Evolutionary conservation across 2,888 invertebrate genomes (phyloP), one percentile per base, ranked within the genome.

Genomic region (Ectemnius cavifrons): DNA sequence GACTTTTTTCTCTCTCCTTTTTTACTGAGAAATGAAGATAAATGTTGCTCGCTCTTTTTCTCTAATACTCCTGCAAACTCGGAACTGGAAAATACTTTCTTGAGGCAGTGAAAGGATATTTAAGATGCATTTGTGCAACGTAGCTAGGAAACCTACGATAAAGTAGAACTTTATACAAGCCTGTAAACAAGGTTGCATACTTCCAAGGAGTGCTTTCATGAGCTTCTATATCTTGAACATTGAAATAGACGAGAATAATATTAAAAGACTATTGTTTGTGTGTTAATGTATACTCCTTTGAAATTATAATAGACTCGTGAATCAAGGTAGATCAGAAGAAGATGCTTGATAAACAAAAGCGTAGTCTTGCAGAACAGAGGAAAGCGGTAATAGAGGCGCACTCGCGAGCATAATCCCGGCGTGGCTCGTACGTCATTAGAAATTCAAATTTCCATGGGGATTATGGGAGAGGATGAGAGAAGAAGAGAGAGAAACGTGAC

Each of bases 371-470:
- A 67, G 62, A 64, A 71, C 14, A n/a, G 46, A 13, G 23, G 58
- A 56, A 64, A 61, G 62, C 67, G 62, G 18, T 46, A 56, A 5
- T 23, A 37, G 16, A 61, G 52, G 52, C 1, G 37, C 8, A 8
- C 37, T 37, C 37, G 37, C 62, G 65, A 47, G 60, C 63, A 73
- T 76, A 76, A 79, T 79, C 76, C 57, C 77, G 63, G 45, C 23
- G 52, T 28, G 8, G 59, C 71, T 78, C 73, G 76, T 63, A 58
- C 67, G 61, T 71, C 67, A 78, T 83, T 83, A 77, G 79, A 83
- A 83, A 83, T 83, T 83, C 71, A 84, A 84, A 82, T 82, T 73
- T 75, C 59, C 62, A 45, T 14, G 49, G 28, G 69, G 75, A 79
- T 77, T 71, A 75, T 23, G 70, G 72, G 63, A 37, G 66, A 59